These are phyloP conservation scores for Anas bahamensis DNA, from an alignment of 2,797 vertebrate species.

Conservation along the genomic window DNA sequence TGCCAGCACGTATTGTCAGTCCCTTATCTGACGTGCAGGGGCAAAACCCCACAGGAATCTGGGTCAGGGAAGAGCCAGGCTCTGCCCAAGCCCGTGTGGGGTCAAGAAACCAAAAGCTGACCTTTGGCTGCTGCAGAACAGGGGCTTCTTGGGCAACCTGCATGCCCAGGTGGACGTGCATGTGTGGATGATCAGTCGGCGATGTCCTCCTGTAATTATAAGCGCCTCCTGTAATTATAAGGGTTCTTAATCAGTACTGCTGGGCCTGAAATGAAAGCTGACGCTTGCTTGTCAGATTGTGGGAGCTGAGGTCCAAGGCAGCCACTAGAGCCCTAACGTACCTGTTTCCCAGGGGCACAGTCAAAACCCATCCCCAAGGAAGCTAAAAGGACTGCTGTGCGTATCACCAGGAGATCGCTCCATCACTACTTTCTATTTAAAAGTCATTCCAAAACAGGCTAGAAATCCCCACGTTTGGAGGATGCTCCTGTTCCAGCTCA, in stretches of 20 bases:
- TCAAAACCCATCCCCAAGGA: background rate
- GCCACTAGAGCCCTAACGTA: fast-evolving
- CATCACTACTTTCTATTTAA: background rate
- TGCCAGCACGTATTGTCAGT: background rate
- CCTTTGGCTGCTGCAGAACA: background rate
- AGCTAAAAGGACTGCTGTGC: background rate
- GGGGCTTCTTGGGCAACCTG: background rate
- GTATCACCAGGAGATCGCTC: background rate
- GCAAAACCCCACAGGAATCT: background rate
- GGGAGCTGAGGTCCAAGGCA: background rate
- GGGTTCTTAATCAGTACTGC: background rate
- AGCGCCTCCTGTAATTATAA: fast-evolving
- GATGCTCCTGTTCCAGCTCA: background rate
- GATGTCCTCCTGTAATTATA: too few relatives aligned
- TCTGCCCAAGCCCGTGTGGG: background rate
- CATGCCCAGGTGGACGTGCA: background rate
- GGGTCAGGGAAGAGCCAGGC: background rate
- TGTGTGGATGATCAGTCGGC: background rate
- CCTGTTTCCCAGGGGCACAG: background rate
- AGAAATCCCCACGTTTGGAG: fast-evolving
- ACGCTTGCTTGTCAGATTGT: too few relatives aligned
- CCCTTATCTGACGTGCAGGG: too few relatives aligned
- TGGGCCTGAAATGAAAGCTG: fast-evolving
- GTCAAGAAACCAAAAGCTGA: background rate
- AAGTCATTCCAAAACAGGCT: background rate